Base-by-base conservation (phyloP, 2,113 vertebrate species). In the Cololabis saira region DNA sequence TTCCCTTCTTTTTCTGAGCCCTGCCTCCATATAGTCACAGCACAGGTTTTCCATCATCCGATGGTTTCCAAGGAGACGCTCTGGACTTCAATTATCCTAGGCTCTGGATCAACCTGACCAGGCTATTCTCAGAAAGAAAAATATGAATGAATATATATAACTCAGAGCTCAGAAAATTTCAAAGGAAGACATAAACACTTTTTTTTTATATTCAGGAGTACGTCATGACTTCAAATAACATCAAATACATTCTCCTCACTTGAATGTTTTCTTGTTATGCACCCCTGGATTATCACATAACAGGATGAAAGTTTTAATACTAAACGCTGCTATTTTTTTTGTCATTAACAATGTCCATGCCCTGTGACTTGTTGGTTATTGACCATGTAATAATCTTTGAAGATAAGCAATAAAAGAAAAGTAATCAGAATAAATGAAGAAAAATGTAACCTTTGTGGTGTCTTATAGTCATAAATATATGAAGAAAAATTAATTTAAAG, bases 31-130 rank as follows among this genome's bases (percentile, higher is more conserved):
- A 5, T 40, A 14, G 15, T 16, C 47, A 19, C 40, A 45, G 19
- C 16, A 15, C 14, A 58, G 33, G 47, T 71, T 42, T 49, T 37
- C 45, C 45, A 41, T 5, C 5, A 0, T 27, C 56, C 5, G 18
- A 15, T 52, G 47, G 86, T 88, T 85, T 82, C 84, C 78, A 80
- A 64, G 85, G 85, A 8, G 83, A 88, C 80, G 11, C 67, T 44
- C 16, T 0, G 49, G 17, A 63, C 27, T 70, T 78, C 60, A 60
- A 54, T 82, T 76, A 59, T 55, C 62, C 24, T 7, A 1, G 30
- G 56, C 68, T 58, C 16, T 54, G 53, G 67, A 55, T 58, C 59
- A 76, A 6, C 13, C 41, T 55, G 60, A 82, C 73, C 74, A 69
- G 30, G 7, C 47, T 4, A 7, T 77, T 80, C 54, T 62, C 16